Evolutionary conservation across 1,140 invertebrate species (phyloP).

Genomic region (Apis dorsata): DNA sequence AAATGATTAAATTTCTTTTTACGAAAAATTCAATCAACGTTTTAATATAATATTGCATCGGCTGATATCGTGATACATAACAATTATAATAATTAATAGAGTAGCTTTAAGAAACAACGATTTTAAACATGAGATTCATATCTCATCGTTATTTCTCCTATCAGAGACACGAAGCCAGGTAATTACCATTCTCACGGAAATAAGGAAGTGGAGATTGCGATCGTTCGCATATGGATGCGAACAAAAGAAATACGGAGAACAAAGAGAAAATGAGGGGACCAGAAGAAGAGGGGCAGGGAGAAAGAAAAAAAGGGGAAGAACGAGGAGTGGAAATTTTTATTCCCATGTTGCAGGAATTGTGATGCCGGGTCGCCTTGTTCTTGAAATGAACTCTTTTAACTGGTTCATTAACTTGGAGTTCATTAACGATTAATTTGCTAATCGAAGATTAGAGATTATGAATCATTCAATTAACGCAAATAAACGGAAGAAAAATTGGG

Average conservation of each 20-base stretch:
- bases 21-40: too few relatives aligned
- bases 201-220: background rate
- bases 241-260: background rate
- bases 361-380: background rate
- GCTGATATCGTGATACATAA: background rate
- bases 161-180: slow-evolving; percentile 32
- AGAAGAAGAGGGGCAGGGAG: background rate
- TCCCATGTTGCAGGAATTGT: background rate
- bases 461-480: background rate
- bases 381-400: background rate
- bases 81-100: background rate
- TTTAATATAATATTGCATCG: too few relatives aligned
- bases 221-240: background rate
- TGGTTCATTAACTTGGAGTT: background rate
- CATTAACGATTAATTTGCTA: background rate
- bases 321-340: background rate
- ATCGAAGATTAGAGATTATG: background rate
- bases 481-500: too few relatives aligned
- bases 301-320: slow-evolving; percentile 1
- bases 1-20: too few relatives aligned
- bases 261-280: background rate
- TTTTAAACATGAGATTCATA: background rate
- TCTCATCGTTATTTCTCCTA: background rate
- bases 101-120: background rate
- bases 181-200: slow-evolving; percentile 27